These are phyloP conservation scores for Rotaria sp. DNA, from an alignment of 2,888 invertebrate genomes.

Conservation along the genomic window DNA sequence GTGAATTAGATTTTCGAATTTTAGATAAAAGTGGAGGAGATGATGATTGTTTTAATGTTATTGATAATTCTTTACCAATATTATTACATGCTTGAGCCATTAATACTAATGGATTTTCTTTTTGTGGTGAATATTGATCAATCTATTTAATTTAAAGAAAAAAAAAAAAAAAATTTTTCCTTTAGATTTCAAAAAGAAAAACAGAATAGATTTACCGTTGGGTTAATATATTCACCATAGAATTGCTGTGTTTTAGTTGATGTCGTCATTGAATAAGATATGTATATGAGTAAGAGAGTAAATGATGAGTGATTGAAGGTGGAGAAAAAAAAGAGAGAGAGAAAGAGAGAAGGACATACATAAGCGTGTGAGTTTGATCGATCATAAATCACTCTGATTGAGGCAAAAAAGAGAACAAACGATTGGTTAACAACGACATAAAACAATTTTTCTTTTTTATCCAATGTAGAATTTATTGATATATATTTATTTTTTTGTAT, in stretches of 20 bases:
- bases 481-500: too few relatives aligned
- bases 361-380: neutral
- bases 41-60: neutral
- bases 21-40: neutral
- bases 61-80: neutral
- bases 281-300: neutral
- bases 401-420: neutral
- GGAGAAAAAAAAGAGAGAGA: neutral
- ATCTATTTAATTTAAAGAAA: neutral
- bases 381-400: neutral
- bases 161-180: neutral
- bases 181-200: too few relatives aligned
- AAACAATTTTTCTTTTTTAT: neutral
- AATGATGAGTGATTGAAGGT: too few relatives aligned
- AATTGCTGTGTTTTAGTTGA: neutral
- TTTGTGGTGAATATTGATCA: neutral
- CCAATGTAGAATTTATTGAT: neutral
- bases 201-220: neutral
- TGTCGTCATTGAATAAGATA: neutral
- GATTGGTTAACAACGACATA: neutral
- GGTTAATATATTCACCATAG: neutral
- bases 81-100: constrained; percentile 29
- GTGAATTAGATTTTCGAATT: neutral
- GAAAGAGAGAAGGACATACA: neutral
- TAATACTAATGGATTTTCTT: constrained; percentile 18